Evolutionary conservation across 2,888 invertebrate species (phyloP), one percentile per base, ranked within the genome.

Genomic region (Leptinotarsa tumamoca): DNA sequence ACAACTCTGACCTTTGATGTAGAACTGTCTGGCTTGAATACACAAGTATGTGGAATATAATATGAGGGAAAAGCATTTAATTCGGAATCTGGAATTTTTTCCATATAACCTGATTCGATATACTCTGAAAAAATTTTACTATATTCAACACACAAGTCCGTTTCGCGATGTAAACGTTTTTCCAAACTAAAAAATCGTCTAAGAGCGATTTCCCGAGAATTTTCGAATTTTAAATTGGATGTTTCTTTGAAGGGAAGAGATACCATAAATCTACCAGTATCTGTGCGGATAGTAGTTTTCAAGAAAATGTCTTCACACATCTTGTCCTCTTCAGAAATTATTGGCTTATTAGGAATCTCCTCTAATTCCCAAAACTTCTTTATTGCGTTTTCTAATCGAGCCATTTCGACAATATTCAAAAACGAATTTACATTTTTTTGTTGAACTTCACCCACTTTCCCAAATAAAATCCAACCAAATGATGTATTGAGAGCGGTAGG

Each of bases 231-330:
- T 10, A 68, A 68, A 13, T 18, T 68, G 13, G 52, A 50, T n/a
- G 68, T 43, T 68, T 68, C 68, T 43, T 68, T 68, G 50, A 68
- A 68, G n/a, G 49, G 68, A n/a, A 68, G 68, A 51, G 68, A 68
- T 23, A 68, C 68, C 43, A 68, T 43, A 13, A n/a, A 68, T 43
- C 68, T 18, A 21, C 68, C 51, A 51, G 51, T 50, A 10, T 51
- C 23, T 27, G 49, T 68, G 18, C 67, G 67, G 21, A 18, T 33
- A 33, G 33, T 33, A 33, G 33, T 33, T 33, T 33, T 33, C 33
- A 33, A 33, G 33, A 33, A 33, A 33, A 33, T 33, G 33, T 33
- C 33, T 33, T 7, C 33, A 33, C 33, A 33, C 33, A 33, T 33
- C 33, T 67, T 51, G 23, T 67, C 50, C 23, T 67, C 51, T 43